Conservation (phyloP, 2,888 invertebrate genomes). For the Apamea monoglypha region DNA sequence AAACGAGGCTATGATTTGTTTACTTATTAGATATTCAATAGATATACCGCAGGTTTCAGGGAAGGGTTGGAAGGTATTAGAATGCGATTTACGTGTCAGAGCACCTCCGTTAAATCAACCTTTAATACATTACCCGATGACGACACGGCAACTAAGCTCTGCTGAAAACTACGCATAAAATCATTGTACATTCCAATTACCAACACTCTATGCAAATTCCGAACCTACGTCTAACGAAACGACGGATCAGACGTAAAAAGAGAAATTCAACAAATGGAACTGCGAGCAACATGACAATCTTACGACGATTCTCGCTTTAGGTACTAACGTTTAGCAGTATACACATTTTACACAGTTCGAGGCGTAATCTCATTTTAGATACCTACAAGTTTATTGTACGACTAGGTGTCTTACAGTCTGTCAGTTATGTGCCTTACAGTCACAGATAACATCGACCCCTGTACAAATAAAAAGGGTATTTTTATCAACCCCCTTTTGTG, state of each 20-base stretch:
- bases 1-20: conserved; percentile 37
- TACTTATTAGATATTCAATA: conserved; percentile 52
- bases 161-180: conserved; percentile 37
- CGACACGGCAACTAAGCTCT: conserved; percentile 33
- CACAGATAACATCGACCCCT: conserved; percentile 32
- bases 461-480: conserved; percentile 37
- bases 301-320: conserved; percentile 28
- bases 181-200: conserved; percentile 32
- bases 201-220: conserved; percentile 29
- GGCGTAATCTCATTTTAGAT: conserved; percentile 35
- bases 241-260: conserved; percentile 19
- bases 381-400: conserved; percentile 32
- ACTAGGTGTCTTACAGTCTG: conserved; percentile 2
- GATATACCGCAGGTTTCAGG: conserved; percentile 30
- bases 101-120: conserved; percentile 45
- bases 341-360: conserved; percentile 22
- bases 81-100: conserved; percentile 42
- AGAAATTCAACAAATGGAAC: conserved; percentile 34
- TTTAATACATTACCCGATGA: conserved; percentile 48
- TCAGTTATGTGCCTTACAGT: no score
- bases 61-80: conserved; percentile 34
- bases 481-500: conserved; percentile 36
- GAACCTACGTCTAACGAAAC: conserved; percentile 26
- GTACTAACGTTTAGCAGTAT: conserved; percentile 23
- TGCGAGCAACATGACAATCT: conserved; percentile 33